Base-by-base conservation (phyloP, 2,113 vertebrate species). In the Odontophorus gujanensis region DNA sequence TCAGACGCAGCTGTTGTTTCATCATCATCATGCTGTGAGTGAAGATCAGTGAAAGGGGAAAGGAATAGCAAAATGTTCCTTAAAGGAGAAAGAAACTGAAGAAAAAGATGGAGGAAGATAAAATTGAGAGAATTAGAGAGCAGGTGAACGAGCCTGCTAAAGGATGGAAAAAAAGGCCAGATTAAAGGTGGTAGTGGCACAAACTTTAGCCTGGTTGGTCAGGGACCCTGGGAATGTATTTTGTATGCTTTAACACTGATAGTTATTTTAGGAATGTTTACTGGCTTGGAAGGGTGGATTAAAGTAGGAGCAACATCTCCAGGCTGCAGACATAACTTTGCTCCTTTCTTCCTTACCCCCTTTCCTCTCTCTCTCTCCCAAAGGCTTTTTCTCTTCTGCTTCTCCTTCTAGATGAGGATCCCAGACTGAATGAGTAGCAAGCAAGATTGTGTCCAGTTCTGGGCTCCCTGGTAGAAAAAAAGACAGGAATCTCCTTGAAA, bases 331-430 rank as follows among this genome's bases (percentile, higher is more conserved):
- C 9, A 9, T 40, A 34, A 28, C 67, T 92, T 82, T 69, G 21
- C 66, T 80, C 21, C 71, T 34, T 68, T 12, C 51, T 75, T 11
- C 30, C 43, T 93, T 65, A 17, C 7, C n/a, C 7, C 0, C 0
- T 75, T 89, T 43, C 14, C 30, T 90, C 19, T 22, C 71, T 19
- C 1, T 20, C 1, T 40, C 59, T 53, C 21, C 50, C 48, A 59
- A 63, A 74, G 59, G 45, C n/a, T 65, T 86, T 67, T 87, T 68
- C 48, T 87, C 11, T 40, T 66, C 36, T 69, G 12, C n/a, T 83
- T 58, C 24, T 88, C 6, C 51, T 53, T 6, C 16, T 43, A 50
- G 26, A 50, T 66, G 76, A 90, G 40, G 38, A 43, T 53, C 57
- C 43, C 36, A 51, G 48, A 59, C 13, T 1, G 71, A 81, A 50